These are phyloP conservation scores for Pavo muticus DNA, from an alignment of 2,113 vertebrate genomes.

Conservation along the genomic window DNA sequence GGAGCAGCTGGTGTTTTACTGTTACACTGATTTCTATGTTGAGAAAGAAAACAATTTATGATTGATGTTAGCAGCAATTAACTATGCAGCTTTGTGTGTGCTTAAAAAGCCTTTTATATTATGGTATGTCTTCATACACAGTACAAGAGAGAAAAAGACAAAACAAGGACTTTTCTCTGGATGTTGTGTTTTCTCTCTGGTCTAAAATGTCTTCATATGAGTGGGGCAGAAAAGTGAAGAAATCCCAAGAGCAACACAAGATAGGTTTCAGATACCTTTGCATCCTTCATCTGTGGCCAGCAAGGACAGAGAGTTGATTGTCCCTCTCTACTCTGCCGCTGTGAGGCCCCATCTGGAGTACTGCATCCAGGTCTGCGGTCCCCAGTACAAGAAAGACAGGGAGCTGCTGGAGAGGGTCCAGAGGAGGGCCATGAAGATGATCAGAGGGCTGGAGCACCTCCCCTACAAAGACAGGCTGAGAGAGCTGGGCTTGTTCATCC, in stretches of 20 bases:
- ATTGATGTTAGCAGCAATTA: slow-evolving; percentile 24
- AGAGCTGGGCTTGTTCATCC: too few species aligned
- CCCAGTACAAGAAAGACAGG: too few species aligned
- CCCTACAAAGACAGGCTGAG: too few species aligned
- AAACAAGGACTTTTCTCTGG: not conserved
- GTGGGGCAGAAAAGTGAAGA: not conserved
- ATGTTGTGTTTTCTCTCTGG: not conserved
- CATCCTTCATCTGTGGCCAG: not conserved
- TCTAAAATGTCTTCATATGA: not conserved
- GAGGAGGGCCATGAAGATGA: too few species aligned
- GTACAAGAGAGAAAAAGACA: not conserved
- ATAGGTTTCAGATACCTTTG: not conserved
- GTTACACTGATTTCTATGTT: slow-evolving; percentile 14
- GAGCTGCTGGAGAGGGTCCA: too few species aligned
- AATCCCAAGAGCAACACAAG: not conserved
- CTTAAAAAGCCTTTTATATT: slow-evolving; percentile 11
- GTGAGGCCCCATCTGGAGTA: too few species aligned
- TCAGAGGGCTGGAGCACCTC: too few species aligned
- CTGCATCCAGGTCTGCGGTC: too few species aligned
- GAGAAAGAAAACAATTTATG: slow-evolving; percentile 44
- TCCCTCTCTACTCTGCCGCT: too few species aligned
- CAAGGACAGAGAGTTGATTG: too few species aligned
- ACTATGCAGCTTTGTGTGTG: not conserved
- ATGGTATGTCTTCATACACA: not conserved
- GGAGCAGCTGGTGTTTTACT: slow-evolving; percentile 60